Conservation (phyloP, 1,140 invertebrate species). For the Nylanderia fulva region DNA sequence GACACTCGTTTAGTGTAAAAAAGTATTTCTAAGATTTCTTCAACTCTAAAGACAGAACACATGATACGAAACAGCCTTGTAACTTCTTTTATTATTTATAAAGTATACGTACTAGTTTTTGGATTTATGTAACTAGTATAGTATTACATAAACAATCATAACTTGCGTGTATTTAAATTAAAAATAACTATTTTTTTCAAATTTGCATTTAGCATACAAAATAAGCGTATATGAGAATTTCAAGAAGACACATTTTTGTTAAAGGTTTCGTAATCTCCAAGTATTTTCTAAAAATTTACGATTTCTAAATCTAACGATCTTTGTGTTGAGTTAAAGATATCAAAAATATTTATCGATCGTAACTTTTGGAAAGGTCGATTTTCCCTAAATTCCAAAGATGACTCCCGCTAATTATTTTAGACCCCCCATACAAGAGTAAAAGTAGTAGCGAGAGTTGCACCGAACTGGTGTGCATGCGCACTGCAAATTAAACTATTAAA, state of each 20-base stretch:
- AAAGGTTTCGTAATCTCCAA: background rate
- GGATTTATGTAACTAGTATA: background rate
- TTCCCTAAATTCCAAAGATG: background rate
- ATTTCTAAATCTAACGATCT: conserved; percentile 9
- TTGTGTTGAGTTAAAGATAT: background rate
- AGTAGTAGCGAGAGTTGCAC: conserved; percentile 39
- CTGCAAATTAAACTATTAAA: conserved; percentile 55
- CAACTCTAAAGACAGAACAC: background rate
- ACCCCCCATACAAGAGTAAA: conserved; percentile 6
- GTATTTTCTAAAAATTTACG: background rate
- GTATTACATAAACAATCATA: too few species aligned
- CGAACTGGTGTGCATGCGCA: conserved; percentile 47
- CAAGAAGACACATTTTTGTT: background rate
- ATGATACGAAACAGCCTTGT: background rate
- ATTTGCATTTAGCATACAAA: background rate
- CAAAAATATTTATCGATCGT: background rate
- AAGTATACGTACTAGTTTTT: conserved; percentile 2
- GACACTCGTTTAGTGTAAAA: background rate
- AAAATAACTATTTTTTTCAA: background rate
- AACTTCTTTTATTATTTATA: conserved; percentile 27
- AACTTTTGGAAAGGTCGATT: background rate
- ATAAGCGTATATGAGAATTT: background rate
- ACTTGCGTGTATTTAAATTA: background rate
- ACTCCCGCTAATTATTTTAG: background rate
- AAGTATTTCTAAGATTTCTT: background rate